Base-by-base conservation (phyloP, 2,888 invertebrate genomes). In the Nematopogon swammerdamellus region DNA sequence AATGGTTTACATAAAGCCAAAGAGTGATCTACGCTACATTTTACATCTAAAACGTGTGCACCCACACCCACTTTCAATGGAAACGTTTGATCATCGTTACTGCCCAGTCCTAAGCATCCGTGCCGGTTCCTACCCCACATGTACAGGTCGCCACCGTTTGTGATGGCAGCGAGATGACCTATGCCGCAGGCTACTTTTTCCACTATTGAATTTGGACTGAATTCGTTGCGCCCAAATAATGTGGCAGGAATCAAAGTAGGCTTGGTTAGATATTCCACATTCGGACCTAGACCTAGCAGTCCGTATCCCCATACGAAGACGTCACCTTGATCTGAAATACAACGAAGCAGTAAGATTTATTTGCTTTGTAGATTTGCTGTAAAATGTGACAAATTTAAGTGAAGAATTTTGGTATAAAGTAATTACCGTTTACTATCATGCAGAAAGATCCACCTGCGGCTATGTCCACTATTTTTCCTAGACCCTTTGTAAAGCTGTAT, bases 231-330 rank as follows among this genome's bases (percentile, higher is more conserved):
- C 0, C 97, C 97, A 67, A 97, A 97, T 16, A 97, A 72, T 0
- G 89, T 82, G 3, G 86, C 74, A 3, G 97, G 91, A 50, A 98
- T 84, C 53, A 81, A 72, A 45, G 87, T 82, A 0, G 97, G 97
- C 52, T 70, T 74, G 1, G 70, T 62, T 1, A 86, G 74, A 48
- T 83, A 82, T 49, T 87, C 83, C 1, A 89, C 87, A 49, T 84
- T 77, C 0, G 97, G 97, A 0, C 97, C 97, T 29, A 89, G 83
- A 0, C 97, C 97, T 29, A 98, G 75, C 49, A 96, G 81, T 29
- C 98, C 98, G 66, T 84, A 96, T 4, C 98, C 97, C 97, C 97
- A 98, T 0, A 91, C 89, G 64, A 86, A 97, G 0, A 92, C 93
- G 19, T 91, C 82, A 0, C 95, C 95, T 53, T 85, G 70, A 51